These are phyloP conservation scores for Arrhamphus sclerolepis DNA, from an alignment of 2,797 vertebrate genomes.

Conservation along the genomic window DNA sequence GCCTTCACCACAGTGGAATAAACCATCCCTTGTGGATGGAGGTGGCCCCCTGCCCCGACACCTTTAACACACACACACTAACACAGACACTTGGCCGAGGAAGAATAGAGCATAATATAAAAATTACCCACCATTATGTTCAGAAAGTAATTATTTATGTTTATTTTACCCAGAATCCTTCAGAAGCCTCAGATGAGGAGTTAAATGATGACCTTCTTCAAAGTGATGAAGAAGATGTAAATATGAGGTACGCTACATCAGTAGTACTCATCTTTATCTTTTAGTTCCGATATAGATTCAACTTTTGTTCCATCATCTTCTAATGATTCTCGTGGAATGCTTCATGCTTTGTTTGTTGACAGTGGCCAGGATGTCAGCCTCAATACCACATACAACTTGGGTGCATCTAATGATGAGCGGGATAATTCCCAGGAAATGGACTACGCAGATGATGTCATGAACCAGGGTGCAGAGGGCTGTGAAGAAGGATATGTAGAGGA, in stretches of 20 bases:
- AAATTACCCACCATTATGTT: neutral
- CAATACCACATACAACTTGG: conserved; percentile 79
- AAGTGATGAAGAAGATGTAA: conserved; percentile 91
- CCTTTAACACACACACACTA: conserved; percentile 30
- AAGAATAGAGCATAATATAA: neutral
- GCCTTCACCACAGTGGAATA: conserved; percentile 74
- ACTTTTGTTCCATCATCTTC: neutral
- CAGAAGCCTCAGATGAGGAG: conserved; percentile 96
- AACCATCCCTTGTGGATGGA: conserved; percentile 67
- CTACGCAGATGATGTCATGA: conserved; percentile 85
- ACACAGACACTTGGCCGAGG: conserved; percentile 1
- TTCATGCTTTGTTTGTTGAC: conserved; percentile 30
- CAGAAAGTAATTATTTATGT: neutral
- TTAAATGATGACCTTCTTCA: conserved; percentile 97
- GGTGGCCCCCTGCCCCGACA: conserved; percentile 59
- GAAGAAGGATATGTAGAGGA: conserved; percentile 68
- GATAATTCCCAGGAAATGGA: conserved; percentile 80
- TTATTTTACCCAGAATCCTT: conserved; percentile 84
- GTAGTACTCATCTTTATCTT: neutral
- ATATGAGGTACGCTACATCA: conserved; percentile 62
- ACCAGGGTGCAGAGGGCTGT: conserved; percentile 79
- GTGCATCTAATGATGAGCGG: conserved; percentile 83
- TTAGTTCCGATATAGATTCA: neutral
- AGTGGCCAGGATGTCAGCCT: conserved; percentile 88
- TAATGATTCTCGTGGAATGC: conserved; percentile 4